Evolutionary conservation across 1,140 invertebrate species (phyloP).

Genomic region (Planococcus citri): DNA sequence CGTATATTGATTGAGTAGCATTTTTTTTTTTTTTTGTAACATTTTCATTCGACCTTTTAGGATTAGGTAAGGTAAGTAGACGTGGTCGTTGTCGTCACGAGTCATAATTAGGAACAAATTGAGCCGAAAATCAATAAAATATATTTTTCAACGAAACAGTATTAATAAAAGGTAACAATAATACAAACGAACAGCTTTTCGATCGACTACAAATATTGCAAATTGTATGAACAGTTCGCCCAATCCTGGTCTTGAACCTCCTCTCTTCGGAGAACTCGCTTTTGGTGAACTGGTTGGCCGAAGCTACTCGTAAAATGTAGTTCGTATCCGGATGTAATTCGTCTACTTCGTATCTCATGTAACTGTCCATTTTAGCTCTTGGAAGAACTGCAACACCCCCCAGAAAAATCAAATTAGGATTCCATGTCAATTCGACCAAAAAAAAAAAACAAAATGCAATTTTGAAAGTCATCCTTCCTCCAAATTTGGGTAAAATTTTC

Average conservation of each 20-base stretch:
- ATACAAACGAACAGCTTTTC: neutral
- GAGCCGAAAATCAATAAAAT: no score
- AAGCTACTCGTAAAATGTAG: neutral
- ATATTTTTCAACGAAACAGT: no score
- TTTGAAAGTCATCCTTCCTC: no score
- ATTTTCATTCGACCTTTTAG: no score
- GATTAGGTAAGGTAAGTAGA: no score
- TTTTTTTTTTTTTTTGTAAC: no score
- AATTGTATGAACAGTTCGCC: neutral
- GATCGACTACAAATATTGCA: neutral
- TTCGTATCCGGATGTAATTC: neutral
- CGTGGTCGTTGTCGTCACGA: no score
- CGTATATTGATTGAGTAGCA: no score
- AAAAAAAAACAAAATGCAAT: no score
- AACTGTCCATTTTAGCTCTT: neutral
- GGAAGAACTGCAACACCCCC: neutral
- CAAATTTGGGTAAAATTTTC: neutral
- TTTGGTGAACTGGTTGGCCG: neutral
- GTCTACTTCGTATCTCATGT: neutral
- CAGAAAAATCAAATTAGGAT: neutral
- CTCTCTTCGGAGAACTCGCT: neutral
- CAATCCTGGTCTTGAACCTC: neutral
- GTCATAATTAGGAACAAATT: no score
- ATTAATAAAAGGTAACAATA: neutral
- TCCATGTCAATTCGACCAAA: neutral